Evolutionary conservation across 1,140 invertebrate genomes (phyloP), one percentile per base, ranked within the genome.

Genomic region (Xylocopa sonorina): DNA sequence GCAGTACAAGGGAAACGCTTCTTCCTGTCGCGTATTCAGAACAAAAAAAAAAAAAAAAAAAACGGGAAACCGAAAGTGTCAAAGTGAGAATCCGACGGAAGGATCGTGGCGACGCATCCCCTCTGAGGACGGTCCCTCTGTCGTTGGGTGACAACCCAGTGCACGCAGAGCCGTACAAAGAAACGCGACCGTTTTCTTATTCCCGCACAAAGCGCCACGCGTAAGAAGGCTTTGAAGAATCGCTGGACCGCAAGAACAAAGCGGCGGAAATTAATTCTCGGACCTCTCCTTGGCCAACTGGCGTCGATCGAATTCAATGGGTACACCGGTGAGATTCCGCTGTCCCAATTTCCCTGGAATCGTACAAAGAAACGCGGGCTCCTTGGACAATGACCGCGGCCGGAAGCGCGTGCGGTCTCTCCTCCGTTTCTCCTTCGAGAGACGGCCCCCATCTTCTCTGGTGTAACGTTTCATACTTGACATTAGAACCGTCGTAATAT

Each of bases 391-490:
- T 57, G 34, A 58, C 81, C n/a, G 34, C 66, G 38, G 38, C 50
- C 57, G 57, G 69, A 69, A 82, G 62, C 63, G 38, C 60, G 68
- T 68, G 57, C 60, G n/a, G n/a, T n/a, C n/a, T 60, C 48, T 63
- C 43, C 29, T 69, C 43, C 34, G 48, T 73, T 43, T 24, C 55
- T 38, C 63, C 60, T 81, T n/a, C n/a, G n/a, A n/a, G n/a, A n/a
- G n/a, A n/a, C 80, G 60, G 55, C 60, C 29, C 53, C 14, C 51
- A 29, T 51, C 46, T 58, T 43, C 7, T 29, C 41, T 10, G 60
- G 81, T 71, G 38, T 84, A 84, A 85, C 69, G 82, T 85, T 85
- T 85, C 83, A 78, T 78, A 78, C 83, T 85, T 84, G 83, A 85
- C 82, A 66, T 81, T 84, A 77, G 63, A 63, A 14, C 57, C 66